Base-by-base conservation (phyloP, 2,797 vertebrate species). In the Vespertilio murinus region DNA sequence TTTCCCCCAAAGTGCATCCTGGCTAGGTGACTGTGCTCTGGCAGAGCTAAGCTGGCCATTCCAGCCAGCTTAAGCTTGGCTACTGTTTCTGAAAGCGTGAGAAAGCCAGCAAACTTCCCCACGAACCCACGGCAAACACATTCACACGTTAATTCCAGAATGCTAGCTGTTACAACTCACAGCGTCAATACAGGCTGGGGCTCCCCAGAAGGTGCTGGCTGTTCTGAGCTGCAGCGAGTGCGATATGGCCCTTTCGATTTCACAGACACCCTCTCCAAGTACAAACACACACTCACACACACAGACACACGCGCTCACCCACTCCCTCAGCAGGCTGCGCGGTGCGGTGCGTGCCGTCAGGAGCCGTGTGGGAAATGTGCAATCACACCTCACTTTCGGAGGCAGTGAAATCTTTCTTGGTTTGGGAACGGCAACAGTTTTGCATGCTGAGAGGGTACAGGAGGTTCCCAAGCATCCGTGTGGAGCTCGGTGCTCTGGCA, bases 171-270 rank as follows among this genome's bases (percentile, higher is more conserved):
- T 75, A 80, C 64, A 91, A 77, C 49, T 80, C 64, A 28, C 33
- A 28, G 65, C 20, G 2, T 80, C 70, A 33, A 38, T 23, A 38
- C 38, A 65, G 90, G 45, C 45, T 33, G 81, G 59, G 75, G 74
- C 73, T 94, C 93, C 86, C 75, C 91, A 93, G 93, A 83, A 20
- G 14, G 86, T 4, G 67, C 70, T 95, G 94, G 94, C 94, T 92
- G 82, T 87, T 92, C 49, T 11, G 87, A 95, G 93, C 93, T 74
- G 80, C 92, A n/a, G 10, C 16, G 8, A 35, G 91, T n/a, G 83
- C 0, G 28, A 74, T 81, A 94, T 92, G 95, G 95, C 94, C 93
- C 95, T 97, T 97, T 94, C 88, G 95, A 96, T 93, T 95, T 97
- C 95, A 97, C 96, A 96, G 95, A 96, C 96, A 94, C 64, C 79